phyloP scores from a whole-genome alignment of 1,140 invertebrate species.

The Bombus polaris region DNA sequence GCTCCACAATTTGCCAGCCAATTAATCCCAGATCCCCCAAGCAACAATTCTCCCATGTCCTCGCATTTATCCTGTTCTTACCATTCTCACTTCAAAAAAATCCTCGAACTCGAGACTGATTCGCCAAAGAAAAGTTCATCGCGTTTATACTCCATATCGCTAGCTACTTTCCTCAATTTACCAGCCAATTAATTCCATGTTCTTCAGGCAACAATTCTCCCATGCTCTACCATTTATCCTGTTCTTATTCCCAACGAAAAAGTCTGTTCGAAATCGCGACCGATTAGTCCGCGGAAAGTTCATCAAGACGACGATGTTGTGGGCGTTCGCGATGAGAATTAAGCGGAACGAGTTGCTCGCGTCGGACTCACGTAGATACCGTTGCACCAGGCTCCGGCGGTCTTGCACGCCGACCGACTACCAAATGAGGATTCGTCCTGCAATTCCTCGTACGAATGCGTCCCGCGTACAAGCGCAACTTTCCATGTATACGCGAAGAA shows the following conservation, averaged over 20 bases:
- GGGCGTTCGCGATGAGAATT: slow-evolving; percentile 35
- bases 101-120: too few species aligned
- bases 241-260: too few species aligned
- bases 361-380: slow-evolving; percentile 44
- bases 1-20: neutral
- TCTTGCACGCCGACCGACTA: slow-evolving; percentile 49
- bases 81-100: too few species aligned
- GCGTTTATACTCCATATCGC: neutral
- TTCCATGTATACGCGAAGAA: slow-evolving; percentile 38
- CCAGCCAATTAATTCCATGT: too few species aligned
- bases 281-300: slow-evolving; percentile 11
- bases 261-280: neutral
- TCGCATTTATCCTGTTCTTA: too few species aligned
- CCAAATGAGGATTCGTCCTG: slow-evolving; percentile 52
- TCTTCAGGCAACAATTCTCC: too few species aligned
- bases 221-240: too few species aligned
- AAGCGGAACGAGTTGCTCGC: slow-evolving; percentile 16
- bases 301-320: neutral
- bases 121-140: too few species aligned
- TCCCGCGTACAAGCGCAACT: slow-evolving; percentile 33
- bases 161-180: too few species aligned
- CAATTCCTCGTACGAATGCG: slow-evolving; percentile 48
- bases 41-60: neutral
- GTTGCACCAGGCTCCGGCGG: slow-evolving; percentile 15
- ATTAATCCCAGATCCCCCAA: neutral